Base-by-base conservation (phyloP, 2,888 invertebrate species). In the Athetis lepigone region DNA sequence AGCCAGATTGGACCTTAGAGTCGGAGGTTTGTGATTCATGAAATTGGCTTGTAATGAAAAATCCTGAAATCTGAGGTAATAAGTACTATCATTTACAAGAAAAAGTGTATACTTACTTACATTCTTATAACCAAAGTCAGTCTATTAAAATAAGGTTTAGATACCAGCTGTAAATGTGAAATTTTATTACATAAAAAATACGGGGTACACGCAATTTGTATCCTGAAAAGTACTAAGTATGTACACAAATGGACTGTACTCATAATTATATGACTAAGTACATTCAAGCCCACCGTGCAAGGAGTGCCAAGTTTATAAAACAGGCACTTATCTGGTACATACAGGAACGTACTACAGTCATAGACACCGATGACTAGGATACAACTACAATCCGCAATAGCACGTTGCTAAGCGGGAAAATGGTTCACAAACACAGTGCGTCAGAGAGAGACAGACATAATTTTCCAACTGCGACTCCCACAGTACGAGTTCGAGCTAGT, bases 381-480 rank as follows among this genome's bases (percentile, higher is more conserved):
- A 67, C 68, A 49, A 68, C 73, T 70, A 60, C 70, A 83, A 68
- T 70, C 81, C 75, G 75, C 78, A 80, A 63, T 51, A 61, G 59
- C 60, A 70, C 80, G 74, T 79, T 80, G 70, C 74, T 74, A 80
- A 78, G 77, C 70, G 73, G 82, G 87, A 88, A 83, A 84, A 85
- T 87, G 88, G 88, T 83, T 80, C 59, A 57, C 43, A 46, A 58
- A 56, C 61, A 60, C 70, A 62, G 56, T 79, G 70, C 52, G 90
- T 72, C 49, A 70, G 87, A 93, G 49, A 70, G 85, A 82, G 92
- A 92, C 71, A 27, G 64, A 39, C 50, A 65, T 75, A 87, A 80
- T 89, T 93, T 91, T 90, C 89, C 90, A 70, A 70, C 87, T 88
- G 86, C 90, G 87, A 83, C 87, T 85, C 85, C 78, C 68, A 68